Base-by-base conservation (phyloP, 1,140 invertebrate genomes). In the Lordiphosa clarofinis region DNA sequence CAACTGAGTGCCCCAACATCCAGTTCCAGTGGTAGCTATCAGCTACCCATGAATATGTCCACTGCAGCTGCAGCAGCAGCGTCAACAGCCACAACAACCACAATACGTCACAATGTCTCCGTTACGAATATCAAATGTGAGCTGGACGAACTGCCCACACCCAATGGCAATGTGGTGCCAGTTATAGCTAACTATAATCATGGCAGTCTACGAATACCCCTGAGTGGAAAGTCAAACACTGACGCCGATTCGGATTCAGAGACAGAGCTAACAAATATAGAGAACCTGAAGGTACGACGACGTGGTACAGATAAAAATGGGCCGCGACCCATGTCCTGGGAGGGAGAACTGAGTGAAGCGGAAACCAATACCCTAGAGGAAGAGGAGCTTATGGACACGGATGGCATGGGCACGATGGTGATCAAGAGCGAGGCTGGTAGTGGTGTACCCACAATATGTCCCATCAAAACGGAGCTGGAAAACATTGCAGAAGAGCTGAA, bases 291-390 rank as follows among this genome's bases (percentile, higher is more conserved):
- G 56, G 84, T 87, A 31, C 86, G 72, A 0, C 54, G 84, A 28
- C 53, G 81, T 2, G 63, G 53, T 4, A 46, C 70, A 10, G 75
- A 88, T 15, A 89, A 86, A 39, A 88, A 87, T 40, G 88, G 87
- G 0, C 90, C 90, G 4, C 73, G 95, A 35, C 96, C 95, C 10
- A 97, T 97, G 95, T 96, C 95, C 2, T 96, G 95, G 96, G 95
- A 97, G 87, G 95, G 96, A 10, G 95, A 96, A 88, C 90, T 97
- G 0, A 96, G 95, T 1, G 95, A 97, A 74, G 74, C 92, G 88
- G 86, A 88, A 43, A 75, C 64, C 28, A 70, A 76, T 4, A 49
- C 57, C n/a, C 36, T 19, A 2, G 47, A 15, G 9, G 82, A 70
- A 8, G 87, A 94, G 90, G 90, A 89, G 37, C 59, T 86, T 4